These are phyloP conservation scores for Caradrina kadenii DNA, from an alignment of 2,888 invertebrate genomes.

Conservation along the genomic window DNA sequence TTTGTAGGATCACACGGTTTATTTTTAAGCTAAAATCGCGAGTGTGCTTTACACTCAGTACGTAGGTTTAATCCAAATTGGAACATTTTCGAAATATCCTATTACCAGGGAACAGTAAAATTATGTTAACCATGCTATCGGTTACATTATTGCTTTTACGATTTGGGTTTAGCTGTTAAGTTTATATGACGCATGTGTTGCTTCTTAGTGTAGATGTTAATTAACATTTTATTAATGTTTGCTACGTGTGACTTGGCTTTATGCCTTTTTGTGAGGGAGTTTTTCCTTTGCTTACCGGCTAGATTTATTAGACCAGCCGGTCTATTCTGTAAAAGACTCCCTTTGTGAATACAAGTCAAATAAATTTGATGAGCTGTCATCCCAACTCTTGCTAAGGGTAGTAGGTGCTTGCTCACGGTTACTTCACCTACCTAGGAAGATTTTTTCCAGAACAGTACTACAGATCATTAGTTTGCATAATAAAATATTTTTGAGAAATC, in stretches of 20 bases:
- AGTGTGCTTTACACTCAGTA: constrained; percentile 36
- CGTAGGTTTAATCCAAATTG: constrained; percentile 30
- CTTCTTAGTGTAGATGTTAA: constrained; percentile 41
- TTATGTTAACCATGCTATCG: constrained; percentile 29
- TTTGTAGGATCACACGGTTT: constrained; percentile 67
- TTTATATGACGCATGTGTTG: constrained; percentile 40
- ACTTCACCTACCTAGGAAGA: too few species aligned
- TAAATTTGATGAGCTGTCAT: background rate
- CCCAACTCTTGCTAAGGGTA: too few species aligned
- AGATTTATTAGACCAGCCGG: constrained; percentile 18
- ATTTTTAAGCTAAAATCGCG: constrained; percentile 57
- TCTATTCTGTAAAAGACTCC: background rate
- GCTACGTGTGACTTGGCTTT: constrained; percentile 36
- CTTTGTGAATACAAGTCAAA: background rate
- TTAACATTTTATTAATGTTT: constrained; percentile 33
- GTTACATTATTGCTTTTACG: constrained; percentile 43
- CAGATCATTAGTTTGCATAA: constrained; percentile 43
- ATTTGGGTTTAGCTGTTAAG: constrained; percentile 54
- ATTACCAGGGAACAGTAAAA: constrained; percentile 40
- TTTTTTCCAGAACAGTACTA: background rate
- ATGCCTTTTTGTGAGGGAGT: constrained; percentile 21
- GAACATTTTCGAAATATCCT: constrained; percentile 30
- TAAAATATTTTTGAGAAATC: constrained; percentile 41
- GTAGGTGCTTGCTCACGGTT: too few species aligned
- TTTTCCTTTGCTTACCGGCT: constrained; percentile 46